Base-by-base conservation (phyloP, 2,888 invertebrate genomes). In the Malthinus flaveolus region DNA sequence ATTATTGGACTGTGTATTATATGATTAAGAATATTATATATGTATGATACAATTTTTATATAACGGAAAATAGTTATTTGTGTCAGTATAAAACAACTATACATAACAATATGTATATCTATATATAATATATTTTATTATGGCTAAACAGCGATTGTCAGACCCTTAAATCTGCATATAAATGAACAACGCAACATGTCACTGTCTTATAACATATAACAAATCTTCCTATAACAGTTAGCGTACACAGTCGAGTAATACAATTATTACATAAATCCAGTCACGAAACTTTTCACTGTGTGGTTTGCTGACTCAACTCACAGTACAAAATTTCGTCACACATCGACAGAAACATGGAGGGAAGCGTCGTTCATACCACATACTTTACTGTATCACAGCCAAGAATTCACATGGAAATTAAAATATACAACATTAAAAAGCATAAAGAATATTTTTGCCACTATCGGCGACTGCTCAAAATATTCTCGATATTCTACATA, bases 331-430 rank as follows among this genome's bases (percentile, higher is more conserved):
- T 49, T 53, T 46, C 47, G 31, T 59, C 50, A 44, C 52, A 56
- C 48, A 53, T 53, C 58, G 65, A 62, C 64, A 67, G 66, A 66
- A 66, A 68, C 64, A 73, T 75, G 75, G 75, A 78, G 75, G 76
- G 76, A 77, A 77, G 73, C 74, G 75, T 74, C 73, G 71, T 71
- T 70, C 74, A 71, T 71, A 73, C 73, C 73, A 74, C 73, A 75
- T 74, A 76, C 75, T 78, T 78, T 77, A 76, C 75, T 77, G 77
- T 78, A 78, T 79, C 79, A 79, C 79, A 79, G 79, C 78, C 79
- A 77, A 78, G 75, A 78, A 77, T 77, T 78, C 77, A 78, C 77
- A 77, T 76, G 75, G 75, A 76, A 77, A 75, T 73, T 70, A 68
- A 72, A 72, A 66, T 69, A 68, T 68, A 69, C 67, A 71, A 71